Base-by-base conservation (phyloP, 2,888 invertebrate species). In the Lycaena phlaeas region DNA sequence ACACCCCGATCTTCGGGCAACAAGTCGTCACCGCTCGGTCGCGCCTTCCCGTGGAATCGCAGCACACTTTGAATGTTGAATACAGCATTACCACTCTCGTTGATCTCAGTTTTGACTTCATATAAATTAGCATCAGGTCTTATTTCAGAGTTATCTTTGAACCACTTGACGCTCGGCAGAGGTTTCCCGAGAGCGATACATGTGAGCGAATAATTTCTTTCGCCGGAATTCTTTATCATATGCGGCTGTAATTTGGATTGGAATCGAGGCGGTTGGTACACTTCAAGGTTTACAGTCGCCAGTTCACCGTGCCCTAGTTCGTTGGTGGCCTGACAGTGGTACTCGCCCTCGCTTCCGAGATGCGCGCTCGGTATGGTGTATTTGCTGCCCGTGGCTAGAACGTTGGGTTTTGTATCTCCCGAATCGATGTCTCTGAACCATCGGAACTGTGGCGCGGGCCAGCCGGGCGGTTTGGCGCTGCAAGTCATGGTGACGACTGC, bases 121-220 rank as follows among this genome's bases (percentile, higher is more conserved):
- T 92, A 96, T 48, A 94, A 81, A 63, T 92, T 91, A 36, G 89
- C 86, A 56, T 92, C 92, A 0, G 91, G 89, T 18, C 91, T 88
- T 18, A 96, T 87, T 64, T 94, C 94, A 25, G 88, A 87, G 41
- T 92, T 92, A 64, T 95, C 94, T 68, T 96, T 96, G 44, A 92
- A 81, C 96, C 96, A 97, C 48, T 89, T 89, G 2, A 96, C 90
- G 34, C 85, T 86, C 0, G 96, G 96, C 31, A 91, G 88, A 0
- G 96, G 96, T 64, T 96, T 96, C 1, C 95, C 96, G 55, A 92
- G 90, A 2, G 95, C 96, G 51, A 92, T 91, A 67, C 96, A 96
- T 0, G 92, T 89, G 1, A 94, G 90, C 10, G 90, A 88, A 67
- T 92, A 95, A 44, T 92, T 92, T 0, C 87, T 86, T 56, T 95